Evolutionary conservation across 1,140 invertebrate species (phyloP).

Genomic region (Parapsyche elsis): DNA sequence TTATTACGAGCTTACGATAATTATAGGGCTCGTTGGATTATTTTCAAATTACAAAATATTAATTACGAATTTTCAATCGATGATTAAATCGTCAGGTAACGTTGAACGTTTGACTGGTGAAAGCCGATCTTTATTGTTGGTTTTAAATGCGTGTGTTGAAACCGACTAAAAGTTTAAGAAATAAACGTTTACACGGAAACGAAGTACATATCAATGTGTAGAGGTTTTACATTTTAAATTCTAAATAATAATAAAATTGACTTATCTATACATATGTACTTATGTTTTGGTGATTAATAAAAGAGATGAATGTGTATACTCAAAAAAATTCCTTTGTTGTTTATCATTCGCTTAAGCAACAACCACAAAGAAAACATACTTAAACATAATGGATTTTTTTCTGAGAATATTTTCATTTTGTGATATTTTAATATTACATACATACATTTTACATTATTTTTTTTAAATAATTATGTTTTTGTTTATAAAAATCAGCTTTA

Average conservation of each 20-base stretch:
- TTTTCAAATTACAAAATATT: conserved; percentile 4
- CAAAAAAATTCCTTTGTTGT: too few relatives aligned
- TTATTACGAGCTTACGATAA: neutral
- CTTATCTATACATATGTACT: neutral
- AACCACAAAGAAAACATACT: too few relatives aligned
- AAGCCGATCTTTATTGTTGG: neutral
- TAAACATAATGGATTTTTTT: too few relatives aligned
- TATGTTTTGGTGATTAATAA: conserved; percentile 9
- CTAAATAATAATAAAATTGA: neutral
- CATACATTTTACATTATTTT: too few relatives aligned
- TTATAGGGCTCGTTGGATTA: neutral
- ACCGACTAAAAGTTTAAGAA: neutral
- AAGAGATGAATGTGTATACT: neutral
- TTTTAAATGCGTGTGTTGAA: neutral
- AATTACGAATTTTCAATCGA: conserved; percentile 19
- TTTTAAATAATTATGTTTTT: too few relatives aligned
- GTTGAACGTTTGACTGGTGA: neutral
- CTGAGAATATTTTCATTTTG: too few relatives aligned
- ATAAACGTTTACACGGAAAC: neutral
- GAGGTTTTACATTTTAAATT: neutral
- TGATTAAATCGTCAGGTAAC: neutral
- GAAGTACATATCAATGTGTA: neutral
- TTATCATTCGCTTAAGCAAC: too few relatives aligned
- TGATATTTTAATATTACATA: too few relatives aligned
- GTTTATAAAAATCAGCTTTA: too few relatives aligned